Evolutionary conservation across 2,113 vertebrate genomes (phyloP), one percentile per base, ranked within the genome.

Genomic region (Trochalopteron elliotii): DNA sequence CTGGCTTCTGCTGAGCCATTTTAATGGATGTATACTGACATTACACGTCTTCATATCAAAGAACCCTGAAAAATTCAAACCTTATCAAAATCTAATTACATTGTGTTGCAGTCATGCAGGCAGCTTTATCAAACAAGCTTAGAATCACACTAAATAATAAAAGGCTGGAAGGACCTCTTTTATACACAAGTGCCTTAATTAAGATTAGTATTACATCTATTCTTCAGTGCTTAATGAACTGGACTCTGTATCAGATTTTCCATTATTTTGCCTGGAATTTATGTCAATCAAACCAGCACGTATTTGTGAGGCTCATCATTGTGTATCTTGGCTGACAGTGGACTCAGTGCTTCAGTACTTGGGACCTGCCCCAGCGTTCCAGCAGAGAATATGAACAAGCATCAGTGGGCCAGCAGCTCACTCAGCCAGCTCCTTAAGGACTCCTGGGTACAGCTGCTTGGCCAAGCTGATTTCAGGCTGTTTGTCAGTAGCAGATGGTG

Each of bases 191-290:
- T 91, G 37, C 70, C 57, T 84, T 80, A 57, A 59, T 77, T 87
- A 63, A 89, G 77, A 71, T 59, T 84, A 78, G 49, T 53, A 63
- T 79, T 87, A 19, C 1, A 2, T 33, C 69, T 72, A 13, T 89
- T 94, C 69, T 85, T 94, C 74, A n/a, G 80, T 39, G 77, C 61
- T 56, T 76, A 57, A 86, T 91, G 70, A 95, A 39, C 30, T 84
- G 77, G 82, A 79, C 44, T 7, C 79, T 57, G 57, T 57, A 91
- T 93, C 91, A 91, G 65, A 82, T 91, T 95, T 96, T 91, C 89
- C 72, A 68, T 93, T 91, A 60, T 95, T 95, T 94, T 56, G 14
- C 74, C 65, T 35, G 65, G 64, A 89, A 76, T 67, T 44, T 52
- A 15, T 93, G 89, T 89, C 94, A 95, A 28, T 92, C 89, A 92